phyloP scores from a whole-genome alignment of 2,888 invertebrate genomes.

The Petrophora chlorosata region DNA sequence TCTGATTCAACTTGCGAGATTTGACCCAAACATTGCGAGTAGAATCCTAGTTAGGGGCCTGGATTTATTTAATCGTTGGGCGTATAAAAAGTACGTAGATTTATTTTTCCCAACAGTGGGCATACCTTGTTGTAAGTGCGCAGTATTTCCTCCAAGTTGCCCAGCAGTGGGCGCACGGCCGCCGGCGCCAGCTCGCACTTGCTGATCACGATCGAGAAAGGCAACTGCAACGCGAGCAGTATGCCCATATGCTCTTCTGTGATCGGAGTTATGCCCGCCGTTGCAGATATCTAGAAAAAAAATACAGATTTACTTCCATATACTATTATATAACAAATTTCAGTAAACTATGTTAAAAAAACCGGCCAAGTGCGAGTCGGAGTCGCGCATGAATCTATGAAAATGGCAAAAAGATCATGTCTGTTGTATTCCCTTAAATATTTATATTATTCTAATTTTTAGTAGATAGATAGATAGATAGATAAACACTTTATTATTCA shows the following conservation, averaged over 20 bases:
- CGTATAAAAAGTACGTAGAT: neutral
- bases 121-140: conserved; percentile 48
- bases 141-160: conserved; percentile 36
- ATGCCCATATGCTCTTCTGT: conserved; percentile 96
- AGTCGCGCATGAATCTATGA: no score
- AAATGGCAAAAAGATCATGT: no score
- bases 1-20: no score
- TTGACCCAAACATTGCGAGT: no score
- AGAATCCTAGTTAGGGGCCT: no score
- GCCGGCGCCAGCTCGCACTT: conserved; percentile 95
- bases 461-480: no score
- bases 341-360: no score
- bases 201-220: conserved; percentile 96
- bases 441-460: no score
- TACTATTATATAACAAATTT: neutral
- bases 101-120: neutral
- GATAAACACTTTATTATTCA: no score
- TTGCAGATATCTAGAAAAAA: conserved; percentile 87
- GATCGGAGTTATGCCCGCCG: conserved; percentile 91
- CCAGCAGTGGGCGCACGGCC: conserved; percentile 62
- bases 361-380: no score
- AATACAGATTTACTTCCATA: neutral
- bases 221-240: conserved; percentile 90
- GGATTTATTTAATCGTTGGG: no score
- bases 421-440: no score